These are phyloP conservation scores for Lamellibrachia luymesi DNA, from an alignment of 1,140 invertebrate genomes.

Conservation along the genomic window DNA sequence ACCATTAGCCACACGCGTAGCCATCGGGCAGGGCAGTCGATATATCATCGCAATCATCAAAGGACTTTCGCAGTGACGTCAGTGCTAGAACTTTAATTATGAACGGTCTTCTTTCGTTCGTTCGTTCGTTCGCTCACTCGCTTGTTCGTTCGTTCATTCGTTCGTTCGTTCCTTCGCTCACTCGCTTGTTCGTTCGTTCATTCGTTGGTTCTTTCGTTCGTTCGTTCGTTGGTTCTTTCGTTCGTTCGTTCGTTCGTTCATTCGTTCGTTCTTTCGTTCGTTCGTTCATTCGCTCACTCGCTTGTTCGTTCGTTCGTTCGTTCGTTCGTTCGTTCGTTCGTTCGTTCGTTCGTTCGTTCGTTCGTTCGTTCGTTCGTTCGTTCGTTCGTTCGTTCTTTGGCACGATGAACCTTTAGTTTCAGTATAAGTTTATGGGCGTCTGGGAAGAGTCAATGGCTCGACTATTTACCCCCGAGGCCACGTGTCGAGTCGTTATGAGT, in stretches of 20 bases:
- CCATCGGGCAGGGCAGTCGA: not conserved
- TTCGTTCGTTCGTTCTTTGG: not conserved
- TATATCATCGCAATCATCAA: not conserved
- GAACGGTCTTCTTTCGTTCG: not conserved
- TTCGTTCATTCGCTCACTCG: not conserved
- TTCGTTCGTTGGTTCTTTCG: not conserved
- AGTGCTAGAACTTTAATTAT: not conserved
- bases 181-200: no score
- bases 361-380: not conserved
- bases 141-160: not conserved
- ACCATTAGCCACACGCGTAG: not conserved
- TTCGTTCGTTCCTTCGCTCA: not conserved
- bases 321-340: no score
- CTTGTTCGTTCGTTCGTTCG: no score
- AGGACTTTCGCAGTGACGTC: not conserved
- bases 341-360: no score
- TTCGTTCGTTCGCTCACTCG: no score
- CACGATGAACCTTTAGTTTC: no score
- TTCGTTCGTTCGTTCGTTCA: not conserved
- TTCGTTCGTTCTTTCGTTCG: not conserved
- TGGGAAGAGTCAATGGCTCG: not conserved
- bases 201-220: no score
- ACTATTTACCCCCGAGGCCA: not conserved
- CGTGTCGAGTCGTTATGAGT: not conserved
- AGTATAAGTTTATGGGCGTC: no score